Evolutionary conservation across 2,113 vertebrate species (phyloP).

Genomic region (Larimichthys polyactis): DNA sequence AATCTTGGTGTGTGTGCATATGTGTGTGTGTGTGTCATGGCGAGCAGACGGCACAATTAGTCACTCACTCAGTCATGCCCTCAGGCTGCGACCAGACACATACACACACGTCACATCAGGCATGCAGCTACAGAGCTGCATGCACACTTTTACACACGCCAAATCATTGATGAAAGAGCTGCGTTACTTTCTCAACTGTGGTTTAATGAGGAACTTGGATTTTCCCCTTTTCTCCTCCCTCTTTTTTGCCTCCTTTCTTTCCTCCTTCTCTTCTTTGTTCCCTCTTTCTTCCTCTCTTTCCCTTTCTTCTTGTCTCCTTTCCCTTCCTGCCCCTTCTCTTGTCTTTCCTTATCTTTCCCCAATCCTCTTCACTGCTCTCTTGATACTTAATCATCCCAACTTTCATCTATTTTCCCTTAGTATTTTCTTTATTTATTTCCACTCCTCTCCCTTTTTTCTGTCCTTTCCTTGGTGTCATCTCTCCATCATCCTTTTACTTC

Average conservation of each 20-base stretch:
- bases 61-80: constrained; percentile 64
- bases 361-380: background rate
- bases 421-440: background rate
- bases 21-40: constrained; percentile 37
- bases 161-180: constrained; percentile 37
- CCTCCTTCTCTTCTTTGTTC: background rate
- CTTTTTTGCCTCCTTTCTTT: background rate
- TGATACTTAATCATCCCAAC: background rate
- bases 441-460: background rate
- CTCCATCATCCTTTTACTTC: background rate
- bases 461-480: background rate
- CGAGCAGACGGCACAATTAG: constrained; percentile 74
- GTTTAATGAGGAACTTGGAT: constrained; percentile 29
- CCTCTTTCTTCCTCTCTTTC: background rate
- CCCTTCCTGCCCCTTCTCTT: background rate
- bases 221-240: constrained; percentile 35
- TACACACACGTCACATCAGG: constrained; percentile 49
- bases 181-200: constrained; percentile 38
- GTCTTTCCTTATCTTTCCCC: background rate
- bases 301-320: background rate
- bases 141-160: constrained; percentile 28
- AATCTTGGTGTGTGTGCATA: constrained; percentile 58
- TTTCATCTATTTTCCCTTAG: background rate
- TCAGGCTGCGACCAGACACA: constrained; percentile 42
- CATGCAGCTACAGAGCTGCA: constrained; percentile 54